These are phyloP conservation scores for Vollenhovia emeryi DNA, from an alignment of 1,140 invertebrate species.

Conservation along the genomic window DNA sequence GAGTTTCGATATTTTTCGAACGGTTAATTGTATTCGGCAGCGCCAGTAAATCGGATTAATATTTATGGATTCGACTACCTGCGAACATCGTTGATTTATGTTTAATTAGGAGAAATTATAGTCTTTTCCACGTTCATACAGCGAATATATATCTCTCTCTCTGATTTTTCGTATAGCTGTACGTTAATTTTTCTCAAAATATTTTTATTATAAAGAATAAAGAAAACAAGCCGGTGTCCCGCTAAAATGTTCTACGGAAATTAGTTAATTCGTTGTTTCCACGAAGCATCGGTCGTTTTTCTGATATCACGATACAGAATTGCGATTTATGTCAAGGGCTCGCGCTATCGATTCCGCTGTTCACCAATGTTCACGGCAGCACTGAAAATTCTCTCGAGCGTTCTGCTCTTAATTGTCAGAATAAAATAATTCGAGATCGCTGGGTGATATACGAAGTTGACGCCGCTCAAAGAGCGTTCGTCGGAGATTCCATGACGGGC, in stretches of 20 bases:
- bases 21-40: constrained; percentile 35
- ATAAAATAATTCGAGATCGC: constrained; percentile 21
- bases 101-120: constrained; percentile 9
- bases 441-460: not conserved
- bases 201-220: not conserved
- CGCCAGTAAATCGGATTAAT: constrained; percentile 31
- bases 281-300: not conserved
- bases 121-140: not conserved
- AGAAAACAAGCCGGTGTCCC: not conserved
- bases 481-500: constrained; percentile 18
- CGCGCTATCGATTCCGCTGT: constrained; percentile 17
- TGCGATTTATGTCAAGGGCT: constrained; percentile 24
- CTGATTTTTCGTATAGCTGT: not conserved
- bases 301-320: not conserved
- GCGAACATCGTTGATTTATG: constrained; percentile 27
- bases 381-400: not conserved
- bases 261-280: not conserved
- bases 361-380: not conserved
- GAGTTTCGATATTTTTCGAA: constrained; percentile 32
- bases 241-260: not conserved
- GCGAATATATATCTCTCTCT: not conserved
- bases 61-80: constrained; percentile 28
- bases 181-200: not conserved
- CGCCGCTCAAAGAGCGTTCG: constrained; percentile 50
- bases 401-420: not conserved